A percentile compares a stretch with the other conserved stretches of the same genome.
phyloP scores from a whole-genome alignment of 2,888 invertebrate species.

The Ectobius pallidus region DNA sequence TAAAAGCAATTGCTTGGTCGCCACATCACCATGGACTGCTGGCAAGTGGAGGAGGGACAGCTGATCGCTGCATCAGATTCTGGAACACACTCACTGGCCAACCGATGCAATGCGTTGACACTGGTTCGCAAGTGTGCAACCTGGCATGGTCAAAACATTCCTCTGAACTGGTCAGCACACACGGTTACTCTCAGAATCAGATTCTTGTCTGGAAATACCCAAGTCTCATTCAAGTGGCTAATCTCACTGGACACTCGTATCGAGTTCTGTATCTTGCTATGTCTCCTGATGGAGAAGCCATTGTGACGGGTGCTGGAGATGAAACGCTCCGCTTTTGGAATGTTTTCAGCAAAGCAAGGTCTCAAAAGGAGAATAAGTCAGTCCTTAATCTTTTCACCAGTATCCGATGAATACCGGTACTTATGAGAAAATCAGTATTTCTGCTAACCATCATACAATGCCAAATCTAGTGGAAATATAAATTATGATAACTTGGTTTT shows the following conservation, averaged over 20 bases:
- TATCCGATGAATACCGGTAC: too few species aligned
- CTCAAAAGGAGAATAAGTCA: conserved; percentile 92
- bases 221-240: conserved; percentile 93
- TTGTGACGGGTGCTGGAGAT: conserved; percentile 98
- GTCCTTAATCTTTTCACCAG: too few species aligned
- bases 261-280: conserved; percentile 94
- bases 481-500: too few species aligned
- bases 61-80: conserved; percentile 94
- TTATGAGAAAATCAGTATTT: too few species aligned
- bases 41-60: conserved; percentile 98
- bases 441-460: too few species aligned
- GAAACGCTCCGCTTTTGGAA: conserved; percentile 98
- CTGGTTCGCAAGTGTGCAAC: conserved; percentile 98
- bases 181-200: conserved; percentile 98
- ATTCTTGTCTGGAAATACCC: conserved; percentile 99
- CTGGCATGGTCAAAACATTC: conserved; percentile 98
- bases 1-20: conserved; percentile 97
- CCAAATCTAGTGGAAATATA: too few species aligned
- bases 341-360: conserved; percentile 96
- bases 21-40: conserved; percentile 97
- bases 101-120: conserved; percentile 97
- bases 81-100: conserved; percentile 99
- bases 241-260: conserved; percentile 95
- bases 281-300: conserved; percentile 97
- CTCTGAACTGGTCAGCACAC: conserved; percentile 95